A percentile compares a stretch with the other conserved stretches of the same genome.
Conservation (phyloP, 37 sponge, comb jelly and placozoan genomes). For the Theonella swinhoei region DNA sequence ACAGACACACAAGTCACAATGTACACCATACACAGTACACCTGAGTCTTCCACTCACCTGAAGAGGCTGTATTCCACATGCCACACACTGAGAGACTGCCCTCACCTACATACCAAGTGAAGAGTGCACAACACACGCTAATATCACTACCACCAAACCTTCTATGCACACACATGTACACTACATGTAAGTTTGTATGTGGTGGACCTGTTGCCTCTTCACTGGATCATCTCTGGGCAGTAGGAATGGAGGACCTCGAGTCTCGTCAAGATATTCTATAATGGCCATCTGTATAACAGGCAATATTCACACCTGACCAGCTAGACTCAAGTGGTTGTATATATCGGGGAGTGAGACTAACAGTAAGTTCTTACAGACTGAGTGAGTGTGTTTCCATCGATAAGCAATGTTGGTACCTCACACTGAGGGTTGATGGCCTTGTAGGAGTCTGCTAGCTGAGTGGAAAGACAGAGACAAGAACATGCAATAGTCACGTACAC, state of each 20-base stretch:
- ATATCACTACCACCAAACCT: no score
- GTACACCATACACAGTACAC: no score
- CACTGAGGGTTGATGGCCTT: slow-evolving; percentile 79
- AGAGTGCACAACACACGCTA: no score
- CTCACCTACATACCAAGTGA: slow-evolving; percentile 54
- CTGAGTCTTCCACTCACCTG: no score
- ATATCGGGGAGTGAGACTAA: background rate
- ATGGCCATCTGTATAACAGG: slow-evolving; percentile 73
- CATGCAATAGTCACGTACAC: background rate
- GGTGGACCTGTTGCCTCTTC: slow-evolving; percentile 62
- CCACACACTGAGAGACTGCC: slow-evolving; percentile 62
- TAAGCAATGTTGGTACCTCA: slow-evolving; percentile 86
- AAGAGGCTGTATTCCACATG: slow-evolving; percentile 86
- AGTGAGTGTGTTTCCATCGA: slow-evolving; percentile 86
- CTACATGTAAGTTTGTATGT: background rate
- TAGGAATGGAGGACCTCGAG: slow-evolving; percentile 72
- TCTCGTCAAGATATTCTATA: slow-evolving; percentile 97
- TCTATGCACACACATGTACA: background rate
- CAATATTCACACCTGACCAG: background rate
- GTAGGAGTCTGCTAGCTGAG: slow-evolving; percentile 80
- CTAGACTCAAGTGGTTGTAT: background rate
- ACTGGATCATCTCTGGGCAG: slow-evolving; percentile 73
- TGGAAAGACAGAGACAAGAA: background rate
- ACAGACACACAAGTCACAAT: no score
- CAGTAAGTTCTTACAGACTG: slow-evolving; percentile 80